phyloP scores from a whole-genome alignment of 2,888 invertebrate genomes.

The Ectemnius cavifrons region DNA sequence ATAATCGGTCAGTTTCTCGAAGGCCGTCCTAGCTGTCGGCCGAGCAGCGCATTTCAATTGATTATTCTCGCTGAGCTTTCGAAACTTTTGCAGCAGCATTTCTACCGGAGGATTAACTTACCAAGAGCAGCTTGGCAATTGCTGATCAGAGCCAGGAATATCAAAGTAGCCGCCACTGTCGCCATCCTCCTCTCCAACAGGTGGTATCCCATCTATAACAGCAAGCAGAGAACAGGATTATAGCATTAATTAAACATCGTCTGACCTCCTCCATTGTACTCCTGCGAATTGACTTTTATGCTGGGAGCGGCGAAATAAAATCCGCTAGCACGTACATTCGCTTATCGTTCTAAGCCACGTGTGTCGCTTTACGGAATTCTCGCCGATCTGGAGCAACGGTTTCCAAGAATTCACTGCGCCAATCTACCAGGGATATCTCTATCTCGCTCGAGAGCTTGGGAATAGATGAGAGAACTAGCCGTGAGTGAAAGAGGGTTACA shows the following conservation, averaged over 20 bases:
- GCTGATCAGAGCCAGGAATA: constrained; percentile 67
- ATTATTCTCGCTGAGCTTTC: too few relatives aligned
- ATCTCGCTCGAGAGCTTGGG: neutral
- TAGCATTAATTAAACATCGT: constrained; percentile 26
- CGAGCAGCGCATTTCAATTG: too few relatives aligned
- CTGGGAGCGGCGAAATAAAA: constrained; percentile 21
- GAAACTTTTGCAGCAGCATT: neutral
- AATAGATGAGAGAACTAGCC: too few relatives aligned
- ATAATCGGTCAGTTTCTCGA: constrained; percentile 95
- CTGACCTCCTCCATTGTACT: constrained; percentile 21
- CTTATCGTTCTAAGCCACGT: constrained; percentile 8
- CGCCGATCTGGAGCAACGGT: constrained; percentile 16
- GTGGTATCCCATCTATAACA: constrained; percentile 74
- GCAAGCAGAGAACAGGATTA: constrained; percentile 35
- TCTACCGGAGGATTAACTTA: constrained; percentile 47
- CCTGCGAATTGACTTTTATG: neutral
- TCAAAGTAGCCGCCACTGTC: constrained; percentile 60
- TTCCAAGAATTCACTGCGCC: neutral
- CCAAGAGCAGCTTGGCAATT: constrained; percentile 67
- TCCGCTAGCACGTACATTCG: neutral
- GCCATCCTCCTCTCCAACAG: constrained; percentile 46
- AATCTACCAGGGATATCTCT: neutral
- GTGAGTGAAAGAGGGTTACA: too few relatives aligned
- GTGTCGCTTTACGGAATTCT: constrained; percentile 7
- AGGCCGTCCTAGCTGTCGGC: constrained; percentile 88